phyloP scores from a whole-genome alignment of 2,888 invertebrate species.

The Hedychridium roseum region DNA sequence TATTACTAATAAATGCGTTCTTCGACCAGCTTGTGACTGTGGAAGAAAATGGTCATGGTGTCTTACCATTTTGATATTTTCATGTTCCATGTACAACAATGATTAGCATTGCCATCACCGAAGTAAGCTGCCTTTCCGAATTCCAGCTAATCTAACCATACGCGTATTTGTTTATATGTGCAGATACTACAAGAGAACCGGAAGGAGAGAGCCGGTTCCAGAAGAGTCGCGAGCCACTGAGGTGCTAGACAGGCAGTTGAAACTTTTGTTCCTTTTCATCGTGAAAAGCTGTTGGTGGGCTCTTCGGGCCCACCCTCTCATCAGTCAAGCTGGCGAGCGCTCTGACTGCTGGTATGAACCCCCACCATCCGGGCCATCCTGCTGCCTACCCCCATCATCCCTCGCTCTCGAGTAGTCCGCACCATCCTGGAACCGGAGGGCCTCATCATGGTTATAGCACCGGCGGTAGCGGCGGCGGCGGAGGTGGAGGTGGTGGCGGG shows the following conservation, averaged over 20 bases:
- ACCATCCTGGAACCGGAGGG: constrained; percentile 59
- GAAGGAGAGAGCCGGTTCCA: constrained; percentile 43
- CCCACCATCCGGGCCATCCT: constrained; percentile 74
- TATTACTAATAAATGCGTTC: too few species aligned
- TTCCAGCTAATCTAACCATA: too few species aligned
- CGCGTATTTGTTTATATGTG: too few species aligned
- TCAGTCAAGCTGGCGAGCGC: constrained; percentile 88
- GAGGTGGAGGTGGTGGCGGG: constrained; percentile 51
- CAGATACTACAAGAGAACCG: constrained; percentile 45
- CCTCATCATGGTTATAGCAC: constrained; percentile 61
- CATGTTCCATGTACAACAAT: too few species aligned
- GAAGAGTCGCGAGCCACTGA: constrained; percentile 34
- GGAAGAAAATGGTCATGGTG: too few species aligned
- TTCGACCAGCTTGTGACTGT: too few species aligned
- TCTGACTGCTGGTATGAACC: constrained; percentile 86
- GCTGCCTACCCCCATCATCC: constrained; percentile 66
- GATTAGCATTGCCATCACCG: too few species aligned
- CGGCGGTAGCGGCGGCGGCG: constrained; percentile 48
- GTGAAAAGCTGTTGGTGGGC: constrained; percentile 59
- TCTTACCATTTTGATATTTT: too few species aligned
- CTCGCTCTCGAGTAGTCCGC: constrained; percentile 65
- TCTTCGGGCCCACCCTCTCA: constrained; percentile 63
- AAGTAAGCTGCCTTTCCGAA: too few species aligned
- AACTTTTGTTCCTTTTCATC: constrained; percentile 41
- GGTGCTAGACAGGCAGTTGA: constrained; percentile 20